These are phyloP conservation scores for Drosophila phalerata DNA, from an alignment of 2,888 invertebrate genomes.

Conservation along the genomic window DNA sequence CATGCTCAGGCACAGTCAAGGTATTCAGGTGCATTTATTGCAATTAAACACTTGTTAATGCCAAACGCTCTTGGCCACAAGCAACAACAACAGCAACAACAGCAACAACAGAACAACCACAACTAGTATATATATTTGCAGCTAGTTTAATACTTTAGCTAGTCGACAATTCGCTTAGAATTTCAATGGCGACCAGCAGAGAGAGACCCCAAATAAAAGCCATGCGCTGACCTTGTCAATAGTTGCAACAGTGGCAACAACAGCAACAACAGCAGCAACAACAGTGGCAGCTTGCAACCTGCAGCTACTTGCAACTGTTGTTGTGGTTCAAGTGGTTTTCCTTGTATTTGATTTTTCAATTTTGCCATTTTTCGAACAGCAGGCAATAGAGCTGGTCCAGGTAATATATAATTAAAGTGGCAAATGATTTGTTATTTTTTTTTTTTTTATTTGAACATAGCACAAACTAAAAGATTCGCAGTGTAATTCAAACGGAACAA, in stretches of 20 bases:
- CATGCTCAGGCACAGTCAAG: slow-evolving; percentile 64
- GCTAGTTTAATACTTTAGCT: slow-evolving; percentile 34
- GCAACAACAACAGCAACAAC: slow-evolving; percentile 34
- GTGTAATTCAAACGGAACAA: too few relatives aligned
- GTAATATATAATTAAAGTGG: slow-evolving; percentile 62
- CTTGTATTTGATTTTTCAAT: slow-evolving; percentile 83
- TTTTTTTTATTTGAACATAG: neutral
- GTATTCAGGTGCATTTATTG: slow-evolving; percentile 80
- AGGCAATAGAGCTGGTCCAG: slow-evolving; percentile 2
- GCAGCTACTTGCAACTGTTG: slow-evolving; percentile 41
- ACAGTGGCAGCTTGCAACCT: slow-evolving; percentile 15
- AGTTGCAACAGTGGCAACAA: slow-evolving; percentile 37
- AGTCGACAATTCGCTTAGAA: slow-evolving; percentile 57
- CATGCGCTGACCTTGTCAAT: slow-evolving; percentile 73
- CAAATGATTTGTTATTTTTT: neutral
- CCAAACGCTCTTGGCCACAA: slow-evolving; percentile 53
- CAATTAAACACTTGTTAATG: slow-evolving; percentile 80
- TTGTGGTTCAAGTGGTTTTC: slow-evolving; percentile 82
- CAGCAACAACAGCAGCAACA: slow-evolving; percentile 21
- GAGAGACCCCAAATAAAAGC: slow-evolving; percentile 74
- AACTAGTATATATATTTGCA: slow-evolving; percentile 8
- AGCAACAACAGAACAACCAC: slow-evolving; percentile 52
- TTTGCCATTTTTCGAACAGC: slow-evolving; percentile 48
- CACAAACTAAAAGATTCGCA: slow-evolving; percentile 14
- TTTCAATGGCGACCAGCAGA: slow-evolving; percentile 64